Percentiles rank a stretch among this genome's conserved stretches.
Evolutionary conservation across 2,888 invertebrate species (phyloP).

Genomic region (Epinotia nisella): DNA sequence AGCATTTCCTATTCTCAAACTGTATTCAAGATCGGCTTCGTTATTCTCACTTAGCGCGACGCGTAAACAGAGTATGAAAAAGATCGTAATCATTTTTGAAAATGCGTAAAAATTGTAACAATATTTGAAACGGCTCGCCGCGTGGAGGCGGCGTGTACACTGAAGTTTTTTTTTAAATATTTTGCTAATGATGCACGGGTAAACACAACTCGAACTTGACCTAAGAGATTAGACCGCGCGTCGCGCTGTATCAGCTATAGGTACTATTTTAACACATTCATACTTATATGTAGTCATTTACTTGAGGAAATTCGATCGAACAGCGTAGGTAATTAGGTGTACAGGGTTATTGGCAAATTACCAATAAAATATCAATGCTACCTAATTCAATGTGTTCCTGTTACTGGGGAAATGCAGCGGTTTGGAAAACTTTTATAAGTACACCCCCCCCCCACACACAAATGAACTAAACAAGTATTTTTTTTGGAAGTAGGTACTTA

Average conservation of each 20-base stretch:
- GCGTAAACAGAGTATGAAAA: conserved; percentile 59
- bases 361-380: no score
- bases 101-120: conserved; percentile 49
- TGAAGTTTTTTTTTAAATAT: conserved; percentile 69
- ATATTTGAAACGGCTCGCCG: conserved; percentile 53
- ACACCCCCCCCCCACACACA: no score
- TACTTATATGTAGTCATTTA: conserved; percentile 13
- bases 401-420: no score
- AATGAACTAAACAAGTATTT: no score
- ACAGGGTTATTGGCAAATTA: no score
- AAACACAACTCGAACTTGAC: conserved; percentile 79
- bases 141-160: conserved; percentile 62
- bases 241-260: conserved; percentile 40
- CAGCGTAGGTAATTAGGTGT: neutral
- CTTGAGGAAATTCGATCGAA: conserved; percentile 3
- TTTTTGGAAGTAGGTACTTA: no score
- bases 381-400: no score
- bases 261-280: conserved; percentile 19
- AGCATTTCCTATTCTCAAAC: conserved; percentile 74
- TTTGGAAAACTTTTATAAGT: no score
- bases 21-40: conserved; percentile 70
- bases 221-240: conserved; percentile 69
- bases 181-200: conserved; percentile 73
- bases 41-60: conserved; percentile 63
- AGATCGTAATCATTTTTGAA: conserved; percentile 57